Base-by-base conservation (phyloP, 1,140 invertebrate genomes). In the Charaxes varanes region DNA sequence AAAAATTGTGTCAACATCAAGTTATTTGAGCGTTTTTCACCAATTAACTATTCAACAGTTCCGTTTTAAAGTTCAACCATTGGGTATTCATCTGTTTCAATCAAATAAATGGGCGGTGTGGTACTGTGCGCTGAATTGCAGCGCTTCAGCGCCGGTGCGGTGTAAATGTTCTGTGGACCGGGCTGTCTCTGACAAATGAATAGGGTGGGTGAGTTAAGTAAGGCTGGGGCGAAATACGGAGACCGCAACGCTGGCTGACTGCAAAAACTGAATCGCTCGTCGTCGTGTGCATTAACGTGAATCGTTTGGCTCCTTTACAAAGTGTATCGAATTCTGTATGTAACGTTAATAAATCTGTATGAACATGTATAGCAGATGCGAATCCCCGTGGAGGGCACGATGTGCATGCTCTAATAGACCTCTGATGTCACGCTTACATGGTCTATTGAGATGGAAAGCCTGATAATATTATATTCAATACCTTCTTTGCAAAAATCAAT, bases 141-240 rank as follows among this genome's bases (percentile, higher is more conserved):
- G 21, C 42, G 48, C 26, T 45, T 45, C 48, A 46, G 31, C 48
- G 42, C 34, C 34, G 15, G 31, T 8, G 23, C 36, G 41, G 37
- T 51, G 45, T 45, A 51, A 51, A 45, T 44, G 47, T 34, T 38
- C 47, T 50, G 47, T 26, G 47, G 35, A 43, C 46, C 43, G 22
- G 21, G 21, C 34, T 37, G 40, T 49, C 48, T 44, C 36, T 51
- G 48, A 51, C 41, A 51, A 51, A 51, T 51, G 41, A 51, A 51
- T 33, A 36, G 34, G 43, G 41, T 36, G 23, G 35, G 46, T 34
- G 40, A 28, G 21, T 18, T 18, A 21, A 31, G 35, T 40, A 34
- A 27, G 14, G 40, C 30, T 28, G 13, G 21, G 8, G 21, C 38
- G 21, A 33, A 41, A 41, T 41, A 41, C 28, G 38, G 21, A 41